Conservation (phyloP, 2,113 vertebrate species). For the Leucopsar rothschildi region DNA sequence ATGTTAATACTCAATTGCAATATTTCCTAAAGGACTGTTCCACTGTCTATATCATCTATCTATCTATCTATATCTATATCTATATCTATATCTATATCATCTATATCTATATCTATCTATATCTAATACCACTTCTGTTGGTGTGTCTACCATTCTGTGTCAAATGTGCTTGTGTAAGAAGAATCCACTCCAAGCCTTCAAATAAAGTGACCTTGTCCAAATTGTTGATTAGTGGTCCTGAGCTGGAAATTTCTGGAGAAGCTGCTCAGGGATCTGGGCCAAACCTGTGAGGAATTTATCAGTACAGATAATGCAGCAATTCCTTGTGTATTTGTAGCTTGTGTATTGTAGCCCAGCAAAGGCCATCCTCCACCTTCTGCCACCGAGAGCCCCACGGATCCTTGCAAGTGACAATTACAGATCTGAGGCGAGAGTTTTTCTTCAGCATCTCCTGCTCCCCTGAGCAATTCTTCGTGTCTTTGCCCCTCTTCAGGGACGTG, state of each 20-base stretch:
- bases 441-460: neutral
- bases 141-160: neutral
- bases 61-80: no score
- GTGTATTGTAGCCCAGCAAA: neutral
- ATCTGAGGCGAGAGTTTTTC: neutral
- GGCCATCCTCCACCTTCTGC: neutral
- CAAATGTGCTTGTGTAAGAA: neutral
- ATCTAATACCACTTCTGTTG: neutral
- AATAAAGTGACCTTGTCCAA: neutral
- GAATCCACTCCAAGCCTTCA: neutral
- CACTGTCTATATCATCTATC: neutral
- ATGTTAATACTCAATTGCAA: neutral
- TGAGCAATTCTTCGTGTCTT: neutral
- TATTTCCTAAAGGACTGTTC: neutral
- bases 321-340: neutral
- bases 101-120: no score
- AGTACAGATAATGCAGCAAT: neutral
- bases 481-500: neutral
- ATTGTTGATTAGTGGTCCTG: neutral
- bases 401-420: neutral
- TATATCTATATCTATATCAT: no score
- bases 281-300: neutral
- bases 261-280: neutral
- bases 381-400: fast-evolving
- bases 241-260: neutral